phyloP scores from a whole-genome alignment of 2,113 vertebrate genomes.

The Microcebus jonahi region DNA sequence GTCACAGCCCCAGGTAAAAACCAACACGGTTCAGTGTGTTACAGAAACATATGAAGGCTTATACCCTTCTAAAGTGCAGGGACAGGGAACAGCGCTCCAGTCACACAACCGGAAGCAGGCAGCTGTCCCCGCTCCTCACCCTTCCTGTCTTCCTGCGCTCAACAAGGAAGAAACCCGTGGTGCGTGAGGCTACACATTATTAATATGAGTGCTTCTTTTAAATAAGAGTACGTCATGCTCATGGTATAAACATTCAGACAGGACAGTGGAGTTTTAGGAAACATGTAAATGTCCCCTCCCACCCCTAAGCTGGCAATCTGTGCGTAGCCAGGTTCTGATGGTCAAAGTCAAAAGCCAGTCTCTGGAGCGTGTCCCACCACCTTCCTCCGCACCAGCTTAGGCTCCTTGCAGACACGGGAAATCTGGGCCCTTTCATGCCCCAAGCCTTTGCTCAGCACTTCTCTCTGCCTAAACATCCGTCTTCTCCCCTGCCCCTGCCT shows the following conservation, averaged over 20 bases:
- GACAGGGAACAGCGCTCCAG: background rate
- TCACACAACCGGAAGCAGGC: accelerated
- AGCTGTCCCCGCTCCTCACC: background rate
- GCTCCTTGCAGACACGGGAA: background rate
- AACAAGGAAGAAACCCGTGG: background rate
- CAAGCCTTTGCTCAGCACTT: background rate
- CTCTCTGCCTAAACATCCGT: background rate
- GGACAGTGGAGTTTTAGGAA: background rate
- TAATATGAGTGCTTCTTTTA: background rate
- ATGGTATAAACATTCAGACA: background rate
- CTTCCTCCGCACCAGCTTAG: background rate
- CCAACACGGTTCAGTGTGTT: background rate
- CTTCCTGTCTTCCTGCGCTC: background rate
- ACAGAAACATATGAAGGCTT: background rate
- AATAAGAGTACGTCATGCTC: background rate
- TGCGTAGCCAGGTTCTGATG: background rate
- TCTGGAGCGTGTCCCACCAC: background rate
- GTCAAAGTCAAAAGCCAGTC: background rate
- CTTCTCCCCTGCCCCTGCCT: background rate
- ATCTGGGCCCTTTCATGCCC: background rate
- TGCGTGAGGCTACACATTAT: background rate
- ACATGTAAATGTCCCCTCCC: background rate
- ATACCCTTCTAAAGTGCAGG: background rate
- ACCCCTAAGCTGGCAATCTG: background rate
- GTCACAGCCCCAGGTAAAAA: background rate